phyloP scores from a whole-genome alignment of 2,113 vertebrate genomes.

The Progne subis region DNA sequence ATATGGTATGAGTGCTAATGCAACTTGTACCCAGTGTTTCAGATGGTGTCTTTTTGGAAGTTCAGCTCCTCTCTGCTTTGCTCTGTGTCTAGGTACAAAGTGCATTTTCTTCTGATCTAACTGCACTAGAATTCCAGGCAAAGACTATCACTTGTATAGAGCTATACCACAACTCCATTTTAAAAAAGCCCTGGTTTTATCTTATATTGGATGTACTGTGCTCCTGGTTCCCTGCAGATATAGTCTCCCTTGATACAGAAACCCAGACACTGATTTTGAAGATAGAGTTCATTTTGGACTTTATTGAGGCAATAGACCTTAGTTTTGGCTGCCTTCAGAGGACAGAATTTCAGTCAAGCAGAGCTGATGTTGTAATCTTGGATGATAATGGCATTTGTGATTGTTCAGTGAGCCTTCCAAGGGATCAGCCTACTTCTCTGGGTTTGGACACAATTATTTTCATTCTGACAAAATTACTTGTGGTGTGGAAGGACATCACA shows the following conservation, averaged over 20 bases:
- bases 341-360: slow-evolving; percentile 6
- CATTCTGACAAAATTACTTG: background rate
- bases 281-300: background rate
- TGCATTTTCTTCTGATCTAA: background rate
- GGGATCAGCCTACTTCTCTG: background rate
- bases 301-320: background rate
- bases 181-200: background rate
- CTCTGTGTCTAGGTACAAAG: background rate
- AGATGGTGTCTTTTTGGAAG: background rate
- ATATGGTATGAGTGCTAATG: background rate
- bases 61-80: background rate
- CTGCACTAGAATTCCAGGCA: background rate
- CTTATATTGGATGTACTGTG: background rate
- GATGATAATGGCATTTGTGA: background rate
- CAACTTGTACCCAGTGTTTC: background rate
- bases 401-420: slow-evolving; percentile 5
- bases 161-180: background rate
- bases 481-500: background rate
- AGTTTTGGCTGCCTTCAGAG: slow-evolving; percentile 11
- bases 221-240: background rate
- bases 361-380: slow-evolving; percentile 9
- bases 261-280: background rate
- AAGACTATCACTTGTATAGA: background rate
- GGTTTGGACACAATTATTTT: background rate
- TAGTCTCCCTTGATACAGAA: background rate